Evolutionary conservation across 2,888 invertebrate species (phyloP), one percentile per base, ranked within the genome.

Genomic region (Conus canariensis): DNA sequence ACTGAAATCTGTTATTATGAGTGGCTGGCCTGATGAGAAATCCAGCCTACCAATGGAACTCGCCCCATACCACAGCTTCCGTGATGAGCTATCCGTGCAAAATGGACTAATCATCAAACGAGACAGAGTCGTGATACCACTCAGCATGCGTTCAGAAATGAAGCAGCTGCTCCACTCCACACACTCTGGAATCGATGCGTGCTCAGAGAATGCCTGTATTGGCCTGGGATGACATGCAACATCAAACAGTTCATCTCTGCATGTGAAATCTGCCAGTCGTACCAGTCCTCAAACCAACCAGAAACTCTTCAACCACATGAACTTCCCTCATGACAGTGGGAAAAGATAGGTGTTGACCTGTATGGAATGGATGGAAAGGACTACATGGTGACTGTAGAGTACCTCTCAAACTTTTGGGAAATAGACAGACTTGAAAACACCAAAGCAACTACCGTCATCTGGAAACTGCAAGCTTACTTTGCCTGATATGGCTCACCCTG

Each of bases 21-120:
- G 82, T 19, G 56, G 92, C 7, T 92, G 92, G 93, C 92, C 92
- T 45, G 89, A 87, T 14, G 60, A 82, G 14, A 90, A 91, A 77
- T 16, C 59, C n/a, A 58, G 77, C 25, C 74, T 90, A 3, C 91
- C 92, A 74, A 14, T 80, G 12, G 82, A 82, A 82, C 82, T 82
- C 56, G 56, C 82, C 9, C 82, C 82, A 82, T 82, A 12, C 19
- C 19, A 56, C 82, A 82, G 82, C 19, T 82, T 56, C 19, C 82
- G 8, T 56, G 82, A 82, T 56, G 82, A 82, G 56, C 45, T 82
- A 0, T 56, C 82, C 9, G 82, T 82, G 12, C 82, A 82, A 88
- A 89, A 90, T 58, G 82, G 82, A 58, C 60, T 93, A n/a, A 22
- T 16, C 22, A 7, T 90, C 80, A 30, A 30, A 30, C 30, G 30